Conservation (phyloP, 2,113 vertebrate genomes). For the Macaca nemestrina region DNA sequence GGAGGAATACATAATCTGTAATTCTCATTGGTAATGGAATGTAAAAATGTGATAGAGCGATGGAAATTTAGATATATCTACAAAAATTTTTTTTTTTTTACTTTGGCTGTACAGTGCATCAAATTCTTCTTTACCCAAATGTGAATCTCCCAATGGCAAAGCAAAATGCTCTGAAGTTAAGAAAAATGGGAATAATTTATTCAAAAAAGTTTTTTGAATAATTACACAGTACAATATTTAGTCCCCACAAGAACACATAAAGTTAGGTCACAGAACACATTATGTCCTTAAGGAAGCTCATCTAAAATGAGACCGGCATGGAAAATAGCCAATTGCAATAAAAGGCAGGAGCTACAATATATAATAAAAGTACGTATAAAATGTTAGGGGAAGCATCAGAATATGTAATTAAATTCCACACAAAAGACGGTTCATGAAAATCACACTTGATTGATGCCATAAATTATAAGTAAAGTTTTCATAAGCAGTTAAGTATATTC, state of each 20-base stretch:
- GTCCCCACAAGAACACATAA: neutral
- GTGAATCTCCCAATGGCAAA: neutral
- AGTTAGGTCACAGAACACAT: neutral
- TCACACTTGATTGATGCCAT: neutral
- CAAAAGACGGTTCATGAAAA: neutral
- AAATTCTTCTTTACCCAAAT: neutral
- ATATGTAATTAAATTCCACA: neutral
- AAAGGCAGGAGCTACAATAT: neutral
- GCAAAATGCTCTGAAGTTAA: neutral
- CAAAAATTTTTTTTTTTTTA: neutral
- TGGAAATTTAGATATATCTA: neutral
- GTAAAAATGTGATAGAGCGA: neutral
- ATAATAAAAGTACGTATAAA: neutral
- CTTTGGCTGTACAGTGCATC: neutral
- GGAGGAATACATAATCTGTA: neutral
- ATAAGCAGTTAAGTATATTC: neutral
- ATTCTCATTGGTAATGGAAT: neutral
- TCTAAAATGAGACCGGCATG: neutral
- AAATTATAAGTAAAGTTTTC: neutral
- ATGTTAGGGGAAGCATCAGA: neutral
- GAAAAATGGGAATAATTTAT: neutral
- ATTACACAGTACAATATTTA: neutral
- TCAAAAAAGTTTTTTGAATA: neutral
- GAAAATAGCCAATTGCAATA: neutral
- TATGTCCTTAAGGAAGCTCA: neutral